A percentile compares a stretch with the other conserved stretches of the same genome.
Conservation (phyloP, 2,888 invertebrate genomes). For the Neoascia interrupta region DNA sequence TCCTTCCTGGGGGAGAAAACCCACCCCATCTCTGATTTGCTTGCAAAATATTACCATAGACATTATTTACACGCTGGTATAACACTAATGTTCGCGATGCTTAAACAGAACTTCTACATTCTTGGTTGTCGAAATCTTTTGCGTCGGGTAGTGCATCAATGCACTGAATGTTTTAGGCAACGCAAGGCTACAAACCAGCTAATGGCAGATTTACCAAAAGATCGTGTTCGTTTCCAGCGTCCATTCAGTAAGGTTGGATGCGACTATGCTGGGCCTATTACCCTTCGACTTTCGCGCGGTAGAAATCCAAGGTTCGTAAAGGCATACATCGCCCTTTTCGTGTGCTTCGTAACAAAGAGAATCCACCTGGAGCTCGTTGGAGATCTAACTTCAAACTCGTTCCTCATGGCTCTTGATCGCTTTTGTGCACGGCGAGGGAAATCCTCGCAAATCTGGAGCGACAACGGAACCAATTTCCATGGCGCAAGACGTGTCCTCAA, state of each 20-base stretch:
- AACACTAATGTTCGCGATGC: background rate
- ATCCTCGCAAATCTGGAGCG: constrained; percentile 29
- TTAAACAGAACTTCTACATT: constrained; percentile 19
- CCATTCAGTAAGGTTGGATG: background rate
- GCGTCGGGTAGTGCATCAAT: constrained; percentile 9
- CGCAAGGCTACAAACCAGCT: background rate
- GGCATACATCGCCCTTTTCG: background rate
- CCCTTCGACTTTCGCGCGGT: background rate
- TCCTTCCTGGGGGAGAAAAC: constrained; percentile 6
- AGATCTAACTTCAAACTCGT: constrained; percentile 18
- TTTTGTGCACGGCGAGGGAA: constrained; percentile 35
- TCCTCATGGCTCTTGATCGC: too few species aligned
- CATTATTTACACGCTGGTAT: constrained; percentile 6
- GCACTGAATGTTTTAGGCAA: constrained; percentile 14
- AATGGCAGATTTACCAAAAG: constrained; percentile 16
- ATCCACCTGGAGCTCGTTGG: constrained; percentile 16
- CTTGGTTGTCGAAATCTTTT: constrained; percentile 11
- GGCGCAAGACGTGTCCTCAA: constrained; percentile 2
- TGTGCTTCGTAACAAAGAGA: constrained; percentile 9
- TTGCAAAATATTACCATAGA: constrained; percentile 1
- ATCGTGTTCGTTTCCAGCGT: background rate
- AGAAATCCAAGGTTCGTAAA: background rate
- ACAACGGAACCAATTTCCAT: constrained; percentile 17
- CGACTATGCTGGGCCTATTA: background rate
- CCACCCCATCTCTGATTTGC: background rate